Evolutionary conservation across 1,140 invertebrate species (phyloP).

Genomic region (Lanistes nyassanus): DNA sequence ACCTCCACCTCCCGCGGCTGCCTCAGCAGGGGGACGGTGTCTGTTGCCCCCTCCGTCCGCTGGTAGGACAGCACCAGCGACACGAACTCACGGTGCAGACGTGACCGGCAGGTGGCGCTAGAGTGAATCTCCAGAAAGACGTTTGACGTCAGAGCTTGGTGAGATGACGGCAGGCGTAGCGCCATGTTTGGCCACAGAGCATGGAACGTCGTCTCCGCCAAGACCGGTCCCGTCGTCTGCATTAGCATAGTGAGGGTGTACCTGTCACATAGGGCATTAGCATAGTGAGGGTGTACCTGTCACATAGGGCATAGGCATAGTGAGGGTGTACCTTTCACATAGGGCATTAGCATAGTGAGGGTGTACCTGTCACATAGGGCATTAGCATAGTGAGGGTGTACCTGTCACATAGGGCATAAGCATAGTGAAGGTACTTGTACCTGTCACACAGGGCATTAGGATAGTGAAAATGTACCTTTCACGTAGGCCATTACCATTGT

Average conservation of each 20-base stretch:
- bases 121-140: slow-evolving; percentile 42
- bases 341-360: too few species aligned
- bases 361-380: too few species aligned
- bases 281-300: too few species aligned
- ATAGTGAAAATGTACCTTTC: too few species aligned
- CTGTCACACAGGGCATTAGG: too few species aligned
- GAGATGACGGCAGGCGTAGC: slow-evolving; percentile 39
- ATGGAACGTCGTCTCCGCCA: slow-evolving; percentile 36
- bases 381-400: too few species aligned
- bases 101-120: slow-evolving; percentile 39
- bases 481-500: too few species aligned
- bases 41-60: slow-evolving; percentile 12
- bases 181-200: slow-evolving; percentile 46
- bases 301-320: too few species aligned
- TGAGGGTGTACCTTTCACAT: too few species aligned
- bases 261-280: slow-evolving; percentile 7
- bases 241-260: slow-evolving; percentile 44
- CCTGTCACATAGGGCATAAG: too few species aligned
- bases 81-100: slow-evolving; percentile 34
- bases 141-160: slow-evolving; percentile 40
- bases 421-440: too few species aligned
- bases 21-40: not conserved
- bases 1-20: slow-evolving; percentile 8
- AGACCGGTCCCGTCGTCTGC: slow-evolving; percentile 36
- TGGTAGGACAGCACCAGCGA: slow-evolving; percentile 40